These are phyloP conservation scores for Erpetoichthys calabaricus DNA, from an alignment of 2,797 vertebrate species.

Conservation along the genomic window DNA sequence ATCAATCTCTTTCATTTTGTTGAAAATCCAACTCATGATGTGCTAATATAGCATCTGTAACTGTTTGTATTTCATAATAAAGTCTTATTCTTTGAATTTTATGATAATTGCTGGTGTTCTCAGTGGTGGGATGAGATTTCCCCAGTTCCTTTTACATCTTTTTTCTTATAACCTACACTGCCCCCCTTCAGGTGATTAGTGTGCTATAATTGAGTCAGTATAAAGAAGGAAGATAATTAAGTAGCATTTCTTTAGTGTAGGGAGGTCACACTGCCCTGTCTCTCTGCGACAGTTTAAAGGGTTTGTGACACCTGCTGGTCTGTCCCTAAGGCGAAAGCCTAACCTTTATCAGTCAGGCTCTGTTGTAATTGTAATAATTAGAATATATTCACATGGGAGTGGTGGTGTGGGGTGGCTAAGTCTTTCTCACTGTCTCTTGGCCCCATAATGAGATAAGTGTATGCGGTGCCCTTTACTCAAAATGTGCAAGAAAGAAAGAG, in stretches of 20 bases:
- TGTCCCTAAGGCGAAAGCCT: conserved; percentile 28
- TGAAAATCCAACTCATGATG: conserved; percentile 16
- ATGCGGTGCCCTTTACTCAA: neutral
- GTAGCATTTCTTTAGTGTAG: conserved; percentile 37
- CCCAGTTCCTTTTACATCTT: conserved; percentile 2
- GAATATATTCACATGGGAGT: conserved; percentile 24
- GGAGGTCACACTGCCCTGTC: conserved; percentile 53
- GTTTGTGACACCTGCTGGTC: conserved; percentile 24
- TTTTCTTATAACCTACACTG: conserved; percentile 15
- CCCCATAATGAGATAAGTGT: too few species aligned
- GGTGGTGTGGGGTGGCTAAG: too few species aligned
- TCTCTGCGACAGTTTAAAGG: conserved; percentile 19
- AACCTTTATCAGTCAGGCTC: conserved; percentile 47
- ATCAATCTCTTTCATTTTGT: conserved; percentile 24
- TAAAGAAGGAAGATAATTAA: conserved; percentile 41
- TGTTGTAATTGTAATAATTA: conserved; percentile 37
- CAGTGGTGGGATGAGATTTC: conserved; percentile 6
- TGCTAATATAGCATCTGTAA: conserved; percentile 26
- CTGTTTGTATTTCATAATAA: conserved; percentile 27
- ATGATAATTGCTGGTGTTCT: conserved; percentile 12
- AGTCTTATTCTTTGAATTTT: conserved; percentile 17
- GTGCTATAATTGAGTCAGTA: conserved; percentile 45
- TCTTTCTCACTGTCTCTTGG: too few species aligned
- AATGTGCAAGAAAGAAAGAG: conserved; percentile 5
- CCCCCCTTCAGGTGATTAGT: conserved; percentile 52